Percentiles rank a stretch among this genome's conserved stretches.
Conservation (phyloP, 2,797 vertebrate genomes). For the Siniperca obscura region DNA sequence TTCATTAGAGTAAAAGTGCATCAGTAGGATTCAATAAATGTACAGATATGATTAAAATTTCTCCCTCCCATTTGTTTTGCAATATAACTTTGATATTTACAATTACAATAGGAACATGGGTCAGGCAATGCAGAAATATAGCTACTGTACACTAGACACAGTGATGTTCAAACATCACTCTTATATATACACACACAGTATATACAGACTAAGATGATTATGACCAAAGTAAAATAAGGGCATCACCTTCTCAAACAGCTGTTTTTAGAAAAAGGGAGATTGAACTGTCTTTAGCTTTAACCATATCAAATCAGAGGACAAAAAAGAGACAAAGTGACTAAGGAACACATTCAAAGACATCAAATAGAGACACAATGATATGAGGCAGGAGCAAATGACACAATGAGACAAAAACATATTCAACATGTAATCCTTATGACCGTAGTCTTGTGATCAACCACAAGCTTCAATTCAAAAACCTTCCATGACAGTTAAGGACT, state of each 20-base stretch:
- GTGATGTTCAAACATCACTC: constrained; percentile 32
- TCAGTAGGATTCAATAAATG: constrained; percentile 48
- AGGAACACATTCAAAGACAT: constrained; percentile 33
- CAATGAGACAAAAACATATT: background rate
- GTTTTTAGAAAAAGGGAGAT: constrained; percentile 5
- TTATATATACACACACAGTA: constrained; percentile 25
- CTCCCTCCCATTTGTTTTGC: constrained; percentile 13
- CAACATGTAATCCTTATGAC: background rate
- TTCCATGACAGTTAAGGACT: background rate
- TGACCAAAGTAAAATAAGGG: constrained; percentile 37
- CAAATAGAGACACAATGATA: background rate
- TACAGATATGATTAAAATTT: constrained; percentile 33
- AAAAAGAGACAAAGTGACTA: constrained; percentile 16
- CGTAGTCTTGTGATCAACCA: background rate
- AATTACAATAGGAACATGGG: constrained; percentile 34
- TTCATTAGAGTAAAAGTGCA: constrained; percentile 68
- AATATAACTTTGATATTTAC: constrained; percentile 50
- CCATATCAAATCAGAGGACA: constrained; percentile 4
- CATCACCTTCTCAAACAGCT: constrained; percentile 2
- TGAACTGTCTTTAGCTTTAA: background rate
- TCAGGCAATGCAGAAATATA: constrained; percentile 39
- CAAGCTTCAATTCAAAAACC: background rate
- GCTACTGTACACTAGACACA: constrained; percentile 30
- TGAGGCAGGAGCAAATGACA: background rate
- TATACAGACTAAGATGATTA: constrained; percentile 29